Evolutionary conservation across 2,888 invertebrate species (phyloP).

Genomic region (Eupithecia pulchellata): DNA sequence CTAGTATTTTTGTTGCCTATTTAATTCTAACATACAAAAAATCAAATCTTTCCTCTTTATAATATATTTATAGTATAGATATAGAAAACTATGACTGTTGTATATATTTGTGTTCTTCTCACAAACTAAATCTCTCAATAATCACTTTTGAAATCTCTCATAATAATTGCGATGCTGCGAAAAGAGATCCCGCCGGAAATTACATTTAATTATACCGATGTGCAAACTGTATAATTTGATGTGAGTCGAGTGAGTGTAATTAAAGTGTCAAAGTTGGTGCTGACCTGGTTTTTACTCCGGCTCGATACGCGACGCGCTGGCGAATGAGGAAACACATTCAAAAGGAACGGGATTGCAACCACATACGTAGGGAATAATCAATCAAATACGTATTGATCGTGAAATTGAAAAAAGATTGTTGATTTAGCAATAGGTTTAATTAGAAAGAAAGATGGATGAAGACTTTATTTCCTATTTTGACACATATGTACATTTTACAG

Average conservation of each 20-base stretch:
- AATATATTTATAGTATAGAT: too few relatives aligned
- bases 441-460: too few relatives aligned
- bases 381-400: not conserved
- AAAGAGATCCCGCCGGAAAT: not conserved
- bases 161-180: not conserved
- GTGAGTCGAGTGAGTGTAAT: not conserved
- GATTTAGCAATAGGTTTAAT: too few relatives aligned
- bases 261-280: not conserved
- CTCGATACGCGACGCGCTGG: not conserved
- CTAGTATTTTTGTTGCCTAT: too few relatives aligned
- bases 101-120: not conserved
- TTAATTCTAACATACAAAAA: too few relatives aligned
- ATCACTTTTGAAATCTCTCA: not conserved
- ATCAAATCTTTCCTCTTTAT: too few relatives aligned
- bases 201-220: not conserved
- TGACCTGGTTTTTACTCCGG: not conserved
- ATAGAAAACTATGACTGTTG: not conserved
- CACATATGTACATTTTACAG: too few relatives aligned
- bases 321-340: not conserved
- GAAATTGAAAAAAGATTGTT: conserved; percentile 2
- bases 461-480: too few relatives aligned
- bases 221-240: not conserved
- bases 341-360: not conserved
- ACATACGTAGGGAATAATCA: not conserved
- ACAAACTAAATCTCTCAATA: not conserved